Base-by-base conservation (phyloP, 92 coral and sea anemone genomes). In the Palythoa grandis region DNA sequence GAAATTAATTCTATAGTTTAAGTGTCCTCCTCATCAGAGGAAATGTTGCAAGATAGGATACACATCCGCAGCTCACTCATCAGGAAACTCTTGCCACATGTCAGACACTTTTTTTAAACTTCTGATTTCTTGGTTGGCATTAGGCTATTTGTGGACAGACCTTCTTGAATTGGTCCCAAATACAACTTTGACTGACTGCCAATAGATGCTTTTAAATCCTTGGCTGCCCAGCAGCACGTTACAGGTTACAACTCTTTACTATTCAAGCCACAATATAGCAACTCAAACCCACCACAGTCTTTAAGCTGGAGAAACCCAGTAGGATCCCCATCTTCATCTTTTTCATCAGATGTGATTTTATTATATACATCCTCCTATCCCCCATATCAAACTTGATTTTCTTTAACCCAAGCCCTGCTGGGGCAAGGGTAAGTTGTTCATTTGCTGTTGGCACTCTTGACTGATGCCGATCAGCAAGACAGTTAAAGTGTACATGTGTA, bases 251-350 rank as follows among this genome's bases (percentile, higher is more conserved):
- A 87, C 37, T 84, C 86, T 61, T 84, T 88, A 70, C 88, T 63
- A 11, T 79, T 60, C 7, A 75, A 54, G 29, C 76, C 71, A 82
- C 91, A 91, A 68, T 53, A 38, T 87, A 87, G 67, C 29, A 91
- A 54, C 79, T 91, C 91, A 70, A 91, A 91, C 20, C 88, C 91
- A 52, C 93, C 93, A 16, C 84, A 87, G 12, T 85, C 84, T 73
- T 85, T 84, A 63, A 88, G 85, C 67, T 79, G 70, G 24, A 89
- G 91, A 24, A 88, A 88, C 40, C 89, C 93, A 60, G 73, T 75
- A 23, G 56, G 29, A 54, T 85, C 84, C 16, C 91, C 94, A 71
- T 91, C 71, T 43, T 88, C 91, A 72, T 78, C 89, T 73, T 35
- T 82, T 61, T 73, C 89, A 73, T 48, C 90, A 53, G 74, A 66